phyloP scores from a whole-genome alignment of 2,888 invertebrate species.

The Drosophila helvetica region DNA sequence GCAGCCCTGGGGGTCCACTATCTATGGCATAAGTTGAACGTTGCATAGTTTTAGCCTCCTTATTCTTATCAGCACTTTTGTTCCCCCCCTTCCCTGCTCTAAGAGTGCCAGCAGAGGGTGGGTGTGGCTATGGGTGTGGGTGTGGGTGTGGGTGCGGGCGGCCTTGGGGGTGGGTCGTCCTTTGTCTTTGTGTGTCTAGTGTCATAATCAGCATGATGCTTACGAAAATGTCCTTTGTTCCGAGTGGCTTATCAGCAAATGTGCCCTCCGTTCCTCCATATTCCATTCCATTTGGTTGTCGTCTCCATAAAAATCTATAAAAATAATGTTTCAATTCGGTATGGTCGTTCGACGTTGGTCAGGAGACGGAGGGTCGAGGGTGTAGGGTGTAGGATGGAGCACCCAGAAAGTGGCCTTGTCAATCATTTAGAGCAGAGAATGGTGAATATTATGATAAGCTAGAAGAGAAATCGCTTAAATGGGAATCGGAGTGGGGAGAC shows the following conservation, averaged over 20 bases:
- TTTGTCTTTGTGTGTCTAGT: conserved; percentile 64
- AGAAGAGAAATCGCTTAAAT: conserved; percentile 27
- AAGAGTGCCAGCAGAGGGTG: neutral
- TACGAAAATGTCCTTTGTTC: conserved; percentile 78
- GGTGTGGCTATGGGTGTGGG: neutral
- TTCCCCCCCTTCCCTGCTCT: conserved; percentile 13
- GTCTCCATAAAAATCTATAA: conserved; percentile 57
- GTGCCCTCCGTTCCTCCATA: neutral
- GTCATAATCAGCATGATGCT: conserved; percentile 82
- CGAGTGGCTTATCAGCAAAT: conserved; percentile 56
- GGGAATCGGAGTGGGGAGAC: conserved; percentile 12
- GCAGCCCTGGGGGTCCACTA: conserved; percentile 22
- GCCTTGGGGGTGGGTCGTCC: conserved; percentile 2
- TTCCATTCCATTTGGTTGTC: conserved; percentile 9
- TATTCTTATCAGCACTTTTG: conserved; percentile 70
- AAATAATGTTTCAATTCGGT: conserved; percentile 75
- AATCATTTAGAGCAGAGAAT: conserved; percentile 51
- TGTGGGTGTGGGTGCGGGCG: neutral
- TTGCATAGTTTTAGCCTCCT: conserved; percentile 72
- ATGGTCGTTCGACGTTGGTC: conserved; percentile 31
- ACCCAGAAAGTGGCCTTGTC: conserved; percentile 33
- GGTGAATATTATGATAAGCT: conserved; percentile 29
- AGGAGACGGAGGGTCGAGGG: neutral
- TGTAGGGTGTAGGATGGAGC: neutral
- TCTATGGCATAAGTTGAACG: conserved; percentile 58